A percentile compares a stretch with the other conserved stretches of the same genome.
These are phyloP conservation scores for Chelidonichthys spinosus DNA, from an alignment of 2,797 vertebrate genomes.

Conservation along the genomic window DNA sequence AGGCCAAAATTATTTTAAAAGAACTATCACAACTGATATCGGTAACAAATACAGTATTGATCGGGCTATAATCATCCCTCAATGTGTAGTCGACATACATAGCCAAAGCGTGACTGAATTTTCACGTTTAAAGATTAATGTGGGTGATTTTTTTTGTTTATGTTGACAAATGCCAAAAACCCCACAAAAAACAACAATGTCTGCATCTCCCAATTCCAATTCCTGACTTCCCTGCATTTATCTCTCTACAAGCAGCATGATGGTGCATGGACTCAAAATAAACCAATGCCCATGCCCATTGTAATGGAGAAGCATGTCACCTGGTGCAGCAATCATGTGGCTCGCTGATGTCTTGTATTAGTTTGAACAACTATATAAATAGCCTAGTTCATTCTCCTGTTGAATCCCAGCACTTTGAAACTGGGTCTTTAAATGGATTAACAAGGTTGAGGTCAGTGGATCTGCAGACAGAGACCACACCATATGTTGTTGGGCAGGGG, in stretches of 20 bases:
- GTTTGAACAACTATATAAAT: neutral
- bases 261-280: too few species aligned
- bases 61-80: neutral
- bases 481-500: neutral
- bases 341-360: too few species aligned
- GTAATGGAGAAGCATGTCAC: neutral
- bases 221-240: too few species aligned
- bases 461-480: neutral
- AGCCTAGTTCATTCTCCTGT: neutral
- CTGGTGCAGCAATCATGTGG: neutral
- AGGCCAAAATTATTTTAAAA: too few species aligned
- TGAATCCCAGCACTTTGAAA: neutral
- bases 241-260: too few species aligned
- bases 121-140: too few species aligned
- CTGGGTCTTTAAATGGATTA: neutral
- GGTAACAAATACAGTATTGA: too few species aligned
- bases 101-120: too few species aligned
- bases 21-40: too few species aligned
- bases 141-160: too few species aligned
- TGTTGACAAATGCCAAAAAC: neutral
- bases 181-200: neutral
- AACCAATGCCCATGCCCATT: too few species aligned
- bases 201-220: too few species aligned
- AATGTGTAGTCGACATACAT: neutral
- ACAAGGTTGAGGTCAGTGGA: neutral